These are phyloP conservation scores for Onychomys torridus DNA, from an alignment of 2,797 vertebrate genomes.

Conservation along the genomic window DNA sequence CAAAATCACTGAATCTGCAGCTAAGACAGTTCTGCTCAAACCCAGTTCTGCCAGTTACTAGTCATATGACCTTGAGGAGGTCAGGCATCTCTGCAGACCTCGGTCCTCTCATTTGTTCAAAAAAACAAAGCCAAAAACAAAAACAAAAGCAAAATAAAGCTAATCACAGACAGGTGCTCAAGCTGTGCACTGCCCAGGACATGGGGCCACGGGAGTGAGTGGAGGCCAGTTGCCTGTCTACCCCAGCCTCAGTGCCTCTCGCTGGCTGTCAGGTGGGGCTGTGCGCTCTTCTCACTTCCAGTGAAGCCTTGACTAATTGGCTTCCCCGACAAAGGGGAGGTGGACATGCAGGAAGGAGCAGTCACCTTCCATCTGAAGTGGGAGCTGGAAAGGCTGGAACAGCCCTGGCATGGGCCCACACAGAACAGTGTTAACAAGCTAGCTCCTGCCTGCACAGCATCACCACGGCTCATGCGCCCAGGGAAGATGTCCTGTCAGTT, in stretches of 20 bases:
- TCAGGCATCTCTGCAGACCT: background rate
- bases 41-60: background rate
- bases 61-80: constrained; percentile 46
- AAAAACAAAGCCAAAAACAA: background rate
- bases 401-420: constrained; percentile 37
- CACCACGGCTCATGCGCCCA: background rate
- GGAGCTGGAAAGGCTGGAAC: constrained; percentile 19
- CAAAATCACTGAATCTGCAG: background rate
- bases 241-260: background rate
- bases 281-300: background rate
- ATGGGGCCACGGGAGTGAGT: rapidly evolving
- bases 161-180: background rate
- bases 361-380: constrained; percentile 63
- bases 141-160: background rate
- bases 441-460: background rate
- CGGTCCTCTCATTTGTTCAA: background rate
- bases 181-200: background rate
- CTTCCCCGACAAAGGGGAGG: constrained; percentile 48
- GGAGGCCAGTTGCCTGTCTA: background rate
- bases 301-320: constrained; percentile 67
- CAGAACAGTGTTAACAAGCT: background rate
- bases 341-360: background rate
- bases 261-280: background rate
- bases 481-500: constrained; percentile 64
- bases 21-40: constrained; percentile 12